A percentile compares a stretch with the other conserved stretches of the same genome.
phyloP scores from a whole-genome alignment of 1,140 invertebrate species.

The Eciton burchellii region DNA sequence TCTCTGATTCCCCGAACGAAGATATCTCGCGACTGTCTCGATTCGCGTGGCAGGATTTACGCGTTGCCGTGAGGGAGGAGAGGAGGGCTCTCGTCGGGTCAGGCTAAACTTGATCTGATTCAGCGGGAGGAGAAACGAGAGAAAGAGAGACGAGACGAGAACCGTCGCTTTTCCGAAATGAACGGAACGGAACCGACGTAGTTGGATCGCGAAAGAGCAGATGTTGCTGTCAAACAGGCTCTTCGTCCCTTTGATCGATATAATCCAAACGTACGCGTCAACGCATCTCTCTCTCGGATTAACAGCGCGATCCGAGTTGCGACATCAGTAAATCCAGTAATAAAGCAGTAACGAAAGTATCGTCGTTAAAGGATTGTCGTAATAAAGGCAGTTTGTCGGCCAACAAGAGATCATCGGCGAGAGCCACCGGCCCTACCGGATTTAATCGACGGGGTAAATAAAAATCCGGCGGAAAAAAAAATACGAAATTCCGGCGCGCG shows the following conservation, averaged over 20 bases:
- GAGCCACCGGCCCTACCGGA: not conserved
- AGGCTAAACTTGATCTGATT: no score
- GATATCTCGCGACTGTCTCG: conserved; percentile 39
- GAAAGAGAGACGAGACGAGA: not conserved
- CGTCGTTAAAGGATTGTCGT: conserved; percentile 39
- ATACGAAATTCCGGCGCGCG: conserved; percentile 21
- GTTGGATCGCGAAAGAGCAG: conserved; percentile 35
- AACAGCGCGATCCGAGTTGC: conserved; percentile 9
- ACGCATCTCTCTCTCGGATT: conserved; percentile 61
- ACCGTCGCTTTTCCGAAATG: not conserved
- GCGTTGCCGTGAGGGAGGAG: not conserved
- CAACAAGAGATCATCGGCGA: conserved; percentile 44
- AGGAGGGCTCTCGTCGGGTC: no score
- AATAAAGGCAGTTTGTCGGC: conserved; percentile 42
- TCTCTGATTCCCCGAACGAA: conserved; percentile 37
- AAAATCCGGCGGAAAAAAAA: conserved; percentile 15
- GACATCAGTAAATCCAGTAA: conserved; percentile 25
- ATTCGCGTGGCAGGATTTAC: conserved; percentile 22
- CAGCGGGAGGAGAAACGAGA: no score
- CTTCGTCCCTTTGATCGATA: conserved; percentile 50
- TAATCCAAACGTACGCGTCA: conserved; percentile 65
- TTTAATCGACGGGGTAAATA: conserved; percentile 27
- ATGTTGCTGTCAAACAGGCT: conserved; percentile 43
- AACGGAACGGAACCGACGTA: not conserved
- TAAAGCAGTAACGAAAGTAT: conserved; percentile 43